Conservation (phyloP, 2,888 invertebrate species). For the Zygogramma bicolorata region DNA sequence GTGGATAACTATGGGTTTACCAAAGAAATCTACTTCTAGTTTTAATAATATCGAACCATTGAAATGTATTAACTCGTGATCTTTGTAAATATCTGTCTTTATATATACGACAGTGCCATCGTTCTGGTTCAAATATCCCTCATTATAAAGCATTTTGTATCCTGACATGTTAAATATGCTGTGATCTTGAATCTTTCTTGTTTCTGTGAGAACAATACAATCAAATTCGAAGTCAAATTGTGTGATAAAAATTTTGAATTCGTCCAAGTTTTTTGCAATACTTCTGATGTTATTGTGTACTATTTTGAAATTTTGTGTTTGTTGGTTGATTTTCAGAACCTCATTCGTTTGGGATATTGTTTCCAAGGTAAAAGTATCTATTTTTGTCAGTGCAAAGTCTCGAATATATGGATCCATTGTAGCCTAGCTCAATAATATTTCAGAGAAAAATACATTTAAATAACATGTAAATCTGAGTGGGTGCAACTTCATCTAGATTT, state of each 20-base stretch:
- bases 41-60: conserved; percentile 10
- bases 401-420: not conserved
- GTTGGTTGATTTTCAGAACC: not conserved
- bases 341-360: not conserved
- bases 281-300: no score
- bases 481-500: not conserved
- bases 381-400: not conserved
- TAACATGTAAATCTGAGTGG: not conserved
- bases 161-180: not conserved
- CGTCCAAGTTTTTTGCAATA: no score
- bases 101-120: not conserved
- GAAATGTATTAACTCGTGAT: conserved; percentile 1
- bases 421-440: not conserved
- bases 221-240: not conserved
- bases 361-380: not conserved
- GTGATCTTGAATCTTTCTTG: conserved; percentile 13
- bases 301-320: no score
- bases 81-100: not conserved
- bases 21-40: conserved; percentile 10
- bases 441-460: not conserved
- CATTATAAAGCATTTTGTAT: conserved; percentile 5
- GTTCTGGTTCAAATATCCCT: conserved; percentile 4
- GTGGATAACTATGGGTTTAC: conserved; percentile 8
- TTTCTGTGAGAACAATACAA: conserved; percentile 8
- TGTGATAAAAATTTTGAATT: no score